Evolutionary conservation across 2,113 vertebrate species (phyloP), one percentile per base, ranked within the genome.

Genomic region (Pionites leucogaster): DNA sequence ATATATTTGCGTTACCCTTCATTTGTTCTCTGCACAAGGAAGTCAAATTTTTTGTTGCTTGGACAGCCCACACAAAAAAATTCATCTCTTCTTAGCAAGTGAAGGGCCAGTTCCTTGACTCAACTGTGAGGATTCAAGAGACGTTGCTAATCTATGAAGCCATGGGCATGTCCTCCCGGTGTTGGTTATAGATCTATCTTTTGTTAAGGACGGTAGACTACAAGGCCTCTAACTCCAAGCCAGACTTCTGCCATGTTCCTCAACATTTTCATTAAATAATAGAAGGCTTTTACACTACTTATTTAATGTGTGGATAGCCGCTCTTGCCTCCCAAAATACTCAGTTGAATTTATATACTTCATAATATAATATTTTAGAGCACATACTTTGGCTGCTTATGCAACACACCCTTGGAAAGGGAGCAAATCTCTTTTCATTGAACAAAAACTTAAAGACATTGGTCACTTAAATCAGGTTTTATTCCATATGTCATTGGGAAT

Each of bases 81-180:
- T 82, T 85, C 13, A 47, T 60, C 42, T 79, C n/a, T 80, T 93
- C 29, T 57, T 18, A 71, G 17, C 23, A 90, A 49, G 15, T 11
- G 14, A 80, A 78, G 16, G 28, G 11, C 25, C 41, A 84, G 13
- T 62, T 82, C 33, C 33, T 64, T 52, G 46, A 76, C 27, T 62
- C 9, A 64, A n/a, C 27, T 28, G 7, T 46, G 37, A 91, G 33
- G 31, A 77, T 46, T 70, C 44, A 65, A 76, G 55, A 79, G 35
- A 15, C 65, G 37, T 7, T 72, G 16, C 33, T 70, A 93, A 77
- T 80, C 49, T 10, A 10, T 47, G 44, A 79, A 79, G 39, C 11
- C 3, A 2, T 17, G 57, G 44, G 9, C 28, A 52, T 0, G 0
- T 72, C 16, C 25, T 86, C 13, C 59, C 82, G 1, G 0, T 25